Percentiles rank a stretch among this genome's conserved stretches.
phyloP scores from a whole-genome alignment of 2,888 invertebrate genomes.

The Empis stercorea region DNA sequence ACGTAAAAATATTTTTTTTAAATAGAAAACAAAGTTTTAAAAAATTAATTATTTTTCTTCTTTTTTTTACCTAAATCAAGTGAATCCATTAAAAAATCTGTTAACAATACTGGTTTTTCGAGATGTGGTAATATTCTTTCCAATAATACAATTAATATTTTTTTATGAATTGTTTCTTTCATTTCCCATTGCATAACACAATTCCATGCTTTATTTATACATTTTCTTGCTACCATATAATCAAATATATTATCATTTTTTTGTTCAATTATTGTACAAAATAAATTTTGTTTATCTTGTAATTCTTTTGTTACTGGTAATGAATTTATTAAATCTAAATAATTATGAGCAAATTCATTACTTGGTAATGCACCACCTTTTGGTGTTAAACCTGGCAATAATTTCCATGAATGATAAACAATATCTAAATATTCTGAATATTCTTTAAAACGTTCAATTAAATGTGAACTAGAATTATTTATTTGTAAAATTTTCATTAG shows the following conservation, averaged over 20 bases:
- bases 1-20: neutral
- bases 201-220: conserved; percentile 63
- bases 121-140: conserved; percentile 72
- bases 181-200: conserved; percentile 63
- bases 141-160: conserved; percentile 65
- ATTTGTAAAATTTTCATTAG: conserved; percentile 50
- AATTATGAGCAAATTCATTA: conserved; percentile 46
- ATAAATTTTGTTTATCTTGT: conserved; percentile 22
- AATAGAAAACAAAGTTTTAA: neutral
- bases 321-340: conserved; percentile 48
- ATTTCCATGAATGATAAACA: conserved; percentile 55
- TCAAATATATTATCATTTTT: conserved; percentile 40
- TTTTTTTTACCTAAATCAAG: conserved; percentile 54
- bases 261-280: conserved; percentile 33
- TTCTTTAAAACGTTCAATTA: conserved; percentile 60
- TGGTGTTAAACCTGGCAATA: conserved; percentile 43
- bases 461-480: conserved; percentile 44
- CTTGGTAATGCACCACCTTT: conserved; percentile 39
- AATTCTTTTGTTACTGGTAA: conserved; percentile 33
- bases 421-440: conserved; percentile 63
- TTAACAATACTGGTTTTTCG: conserved; percentile 66
- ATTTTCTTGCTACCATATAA: conserved; percentile 39
- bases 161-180: conserved; percentile 56
- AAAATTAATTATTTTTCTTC: neutral
- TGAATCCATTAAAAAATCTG: conserved; percentile 85